Conservation (phyloP, 1,140 invertebrate species). For the Paramacrobiotus metropolitanus region DNA sequence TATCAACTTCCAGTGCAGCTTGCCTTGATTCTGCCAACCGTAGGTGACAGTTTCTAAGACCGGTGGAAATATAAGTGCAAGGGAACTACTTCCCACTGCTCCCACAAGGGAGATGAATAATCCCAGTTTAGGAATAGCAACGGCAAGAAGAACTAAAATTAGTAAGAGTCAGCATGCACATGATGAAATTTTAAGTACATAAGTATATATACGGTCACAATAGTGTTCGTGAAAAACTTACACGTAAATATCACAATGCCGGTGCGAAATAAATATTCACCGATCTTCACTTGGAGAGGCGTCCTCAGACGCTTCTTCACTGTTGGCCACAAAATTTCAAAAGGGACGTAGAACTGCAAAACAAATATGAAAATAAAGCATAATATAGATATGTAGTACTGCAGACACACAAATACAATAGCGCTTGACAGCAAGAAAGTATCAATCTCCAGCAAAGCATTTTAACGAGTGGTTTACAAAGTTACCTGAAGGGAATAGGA, state of each 20-base stretch:
- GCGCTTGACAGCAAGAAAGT: conserved; percentile 17
- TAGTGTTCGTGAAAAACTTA: conserved; percentile 16
- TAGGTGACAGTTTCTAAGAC: conserved; percentile 55
- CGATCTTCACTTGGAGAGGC: conserved; percentile 10
- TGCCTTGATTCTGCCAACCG: too few species aligned
- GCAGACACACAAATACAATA: conserved; percentile 9
- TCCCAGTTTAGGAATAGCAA: conserved; percentile 58
- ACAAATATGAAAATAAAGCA: conserved; percentile 30
- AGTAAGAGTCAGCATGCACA: conserved; percentile 5
- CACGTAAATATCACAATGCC: conserved; percentile 22
- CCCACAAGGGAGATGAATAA: conserved; percentile 72
- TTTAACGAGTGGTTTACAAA: conserved; percentile 19
- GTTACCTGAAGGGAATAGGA: conserved; percentile 16
- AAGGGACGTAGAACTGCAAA: conserved; percentile 73
- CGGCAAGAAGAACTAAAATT: conserved; percentile 48
- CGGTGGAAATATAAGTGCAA: conserved; percentile 72
- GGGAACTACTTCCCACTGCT: conserved; percentile 57
- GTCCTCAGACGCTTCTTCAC: conserved; percentile 24
- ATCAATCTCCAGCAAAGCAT: conserved; percentile 19
- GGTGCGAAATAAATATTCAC: conserved; percentile 21
- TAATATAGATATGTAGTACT: conserved; percentile 12
- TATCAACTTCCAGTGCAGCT: too few species aligned
- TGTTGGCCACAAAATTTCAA: conserved; percentile 60
- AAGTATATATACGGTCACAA: neutral
- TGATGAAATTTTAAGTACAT: too few species aligned